These are phyloP conservation scores for Aphyosemion australe DNA, from an alignment of 2,113 vertebrate species.

Conservation along the genomic window DNA sequence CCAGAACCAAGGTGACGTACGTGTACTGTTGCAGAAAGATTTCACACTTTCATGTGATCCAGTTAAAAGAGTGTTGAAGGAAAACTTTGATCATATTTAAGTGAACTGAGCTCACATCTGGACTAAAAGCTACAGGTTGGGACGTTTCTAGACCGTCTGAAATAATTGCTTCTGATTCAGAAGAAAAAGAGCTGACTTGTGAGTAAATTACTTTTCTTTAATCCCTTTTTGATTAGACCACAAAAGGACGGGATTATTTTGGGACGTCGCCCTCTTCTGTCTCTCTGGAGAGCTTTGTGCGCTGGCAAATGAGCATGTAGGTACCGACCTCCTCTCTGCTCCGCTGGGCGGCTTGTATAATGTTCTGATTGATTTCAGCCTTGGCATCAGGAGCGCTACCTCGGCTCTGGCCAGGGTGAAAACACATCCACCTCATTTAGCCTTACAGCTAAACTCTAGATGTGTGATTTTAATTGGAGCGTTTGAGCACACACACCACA, in stretches of 20 bases:
- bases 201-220: slow-evolving; percentile 29
- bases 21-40: no score
- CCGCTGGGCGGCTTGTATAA: slow-evolving; percentile 36
- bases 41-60: no score
- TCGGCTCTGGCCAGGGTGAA: slow-evolving; percentile 41
- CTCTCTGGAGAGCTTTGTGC: slow-evolving; percentile 34
- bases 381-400: slow-evolving; percentile 52
- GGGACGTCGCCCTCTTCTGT: slow-evolving; percentile 33
- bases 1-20: no score
- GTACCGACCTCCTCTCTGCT: slow-evolving; percentile 33
- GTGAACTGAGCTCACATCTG: no score
- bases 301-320: slow-evolving; percentile 28
- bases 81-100: no score
- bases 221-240: slow-evolving; percentile 20
- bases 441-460: slow-evolving; percentile 5
- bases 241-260: slow-evolving; percentile 43
- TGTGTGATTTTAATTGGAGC: background rate
- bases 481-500: no score
- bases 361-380: slow-evolving; percentile 53
- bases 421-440: slow-evolving; percentile 59
- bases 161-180: slow-evolving; percentile 10
- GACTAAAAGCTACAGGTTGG: no score
- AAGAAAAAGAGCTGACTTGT: slow-evolving; percentile 19
- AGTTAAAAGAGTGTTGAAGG: no score
- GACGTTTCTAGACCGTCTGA: background rate